These are phyloP conservation scores for Florisuga fusca DNA, from an alignment of 2,797 vertebrate genomes.

Conservation along the genomic window DNA sequence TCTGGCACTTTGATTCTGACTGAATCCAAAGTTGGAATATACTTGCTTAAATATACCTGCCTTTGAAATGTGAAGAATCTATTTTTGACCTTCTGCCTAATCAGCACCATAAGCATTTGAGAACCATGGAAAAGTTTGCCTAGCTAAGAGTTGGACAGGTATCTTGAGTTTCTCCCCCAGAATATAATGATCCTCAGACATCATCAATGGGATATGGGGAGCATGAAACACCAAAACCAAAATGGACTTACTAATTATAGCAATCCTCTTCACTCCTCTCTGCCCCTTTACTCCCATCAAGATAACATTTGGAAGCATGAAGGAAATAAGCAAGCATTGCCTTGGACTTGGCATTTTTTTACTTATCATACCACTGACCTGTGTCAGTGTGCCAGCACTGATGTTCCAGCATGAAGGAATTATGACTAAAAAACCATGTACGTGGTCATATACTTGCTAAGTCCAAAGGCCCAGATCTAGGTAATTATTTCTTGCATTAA, in stretches of 20 bases:
- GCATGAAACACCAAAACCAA: neutral
- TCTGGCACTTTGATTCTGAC: neutral
- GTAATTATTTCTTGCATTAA: conserved; percentile 7
- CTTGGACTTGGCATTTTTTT: neutral
- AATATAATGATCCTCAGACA: neutral
- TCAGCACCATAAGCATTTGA: neutral
- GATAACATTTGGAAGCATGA: neutral
- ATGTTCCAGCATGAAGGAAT: neutral
- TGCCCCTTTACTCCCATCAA: neutral
- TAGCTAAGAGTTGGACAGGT: neutral
- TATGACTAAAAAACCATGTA: neutral
- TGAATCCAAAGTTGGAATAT: neutral
- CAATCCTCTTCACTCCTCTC: neutral
- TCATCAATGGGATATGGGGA: neutral
- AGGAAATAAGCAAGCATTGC: neutral
- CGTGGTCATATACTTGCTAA: neutral
- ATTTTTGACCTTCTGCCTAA: neutral
- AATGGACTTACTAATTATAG: neutral
- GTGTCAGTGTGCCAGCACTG: neutral
- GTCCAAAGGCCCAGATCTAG: neutral
- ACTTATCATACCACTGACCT: neutral
- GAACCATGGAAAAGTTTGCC: neutral
- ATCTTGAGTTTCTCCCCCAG: neutral
- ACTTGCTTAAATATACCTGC: neutral
- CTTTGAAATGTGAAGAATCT: neutral